Evolutionary conservation across 2,113 vertebrate species (phyloP).

Genomic region (Pluvialis apricaria): DNA sequence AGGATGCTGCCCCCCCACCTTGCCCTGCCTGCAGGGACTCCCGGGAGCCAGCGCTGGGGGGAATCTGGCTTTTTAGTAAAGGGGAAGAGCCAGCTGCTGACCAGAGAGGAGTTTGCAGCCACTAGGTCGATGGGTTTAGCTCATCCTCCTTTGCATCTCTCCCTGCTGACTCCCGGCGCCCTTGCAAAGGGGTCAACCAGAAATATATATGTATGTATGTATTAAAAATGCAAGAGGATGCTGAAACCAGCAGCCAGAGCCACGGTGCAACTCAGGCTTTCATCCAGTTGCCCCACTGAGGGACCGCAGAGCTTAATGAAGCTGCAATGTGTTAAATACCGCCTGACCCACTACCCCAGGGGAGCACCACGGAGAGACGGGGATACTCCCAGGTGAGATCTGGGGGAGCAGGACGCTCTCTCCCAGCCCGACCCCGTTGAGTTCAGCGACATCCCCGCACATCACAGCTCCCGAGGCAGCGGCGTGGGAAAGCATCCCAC

Average conservation of each 20-base stretch:
- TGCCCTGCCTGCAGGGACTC: background rate
- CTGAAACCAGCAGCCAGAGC: background rate
- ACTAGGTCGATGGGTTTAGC: background rate
- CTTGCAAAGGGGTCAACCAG: background rate
- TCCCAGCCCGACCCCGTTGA: background rate
- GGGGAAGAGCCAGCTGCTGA: background rate
- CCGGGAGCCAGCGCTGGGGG: background rate
- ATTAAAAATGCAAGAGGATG: background rate
- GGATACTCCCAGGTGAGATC: background rate
- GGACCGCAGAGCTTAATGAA: background rate
- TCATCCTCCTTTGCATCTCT: background rate
- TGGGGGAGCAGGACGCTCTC: background rate
- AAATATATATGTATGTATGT: accelerated
- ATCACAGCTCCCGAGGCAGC: background rate
- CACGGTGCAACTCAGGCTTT: background rate
- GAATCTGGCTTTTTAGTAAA: background rate
- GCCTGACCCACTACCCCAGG: background rate
- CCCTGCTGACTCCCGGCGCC: background rate
- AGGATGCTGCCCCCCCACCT: background rate
- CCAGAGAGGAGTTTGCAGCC: background rate
- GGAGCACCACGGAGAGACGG: background rate
- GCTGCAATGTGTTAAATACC: background rate
- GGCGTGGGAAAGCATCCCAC: background rate
- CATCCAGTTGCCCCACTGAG: background rate
- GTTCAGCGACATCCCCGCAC: background rate